Evolutionary conservation across 2,113 vertebrate genomes (phyloP).

Genomic region (Trichechus manatus): DNA sequence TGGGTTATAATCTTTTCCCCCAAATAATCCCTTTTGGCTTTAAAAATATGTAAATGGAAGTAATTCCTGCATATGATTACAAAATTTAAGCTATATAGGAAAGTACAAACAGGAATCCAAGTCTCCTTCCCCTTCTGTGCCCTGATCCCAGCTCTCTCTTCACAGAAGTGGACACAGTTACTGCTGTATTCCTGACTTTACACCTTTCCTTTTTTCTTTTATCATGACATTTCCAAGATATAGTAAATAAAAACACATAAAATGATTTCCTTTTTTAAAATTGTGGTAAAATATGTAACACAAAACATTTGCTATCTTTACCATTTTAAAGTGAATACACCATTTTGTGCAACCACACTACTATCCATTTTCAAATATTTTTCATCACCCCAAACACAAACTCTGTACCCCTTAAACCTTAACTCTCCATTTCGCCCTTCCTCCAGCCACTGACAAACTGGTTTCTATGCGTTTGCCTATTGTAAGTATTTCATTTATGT

Average conservation of each 20-base stretch:
- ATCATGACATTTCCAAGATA: neutral
- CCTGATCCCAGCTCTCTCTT: rapidly evolving
- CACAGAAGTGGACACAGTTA: neutral
- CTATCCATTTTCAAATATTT: too few relatives aligned
- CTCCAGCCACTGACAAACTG: too few relatives aligned
- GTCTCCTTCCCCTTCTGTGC: neutral
- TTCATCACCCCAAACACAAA: too few relatives aligned
- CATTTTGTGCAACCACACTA: too few relatives aligned
- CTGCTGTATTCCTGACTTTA: neutral
- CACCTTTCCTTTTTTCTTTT: neutral
- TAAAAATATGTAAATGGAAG: neutral
- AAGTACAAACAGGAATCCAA: neutral
- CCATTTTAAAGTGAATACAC: too few relatives aligned
- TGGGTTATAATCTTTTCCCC: neutral
- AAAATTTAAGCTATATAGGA: neutral
- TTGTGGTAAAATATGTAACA: too few relatives aligned
- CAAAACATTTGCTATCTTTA: too few relatives aligned
- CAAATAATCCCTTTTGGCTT: neutral
- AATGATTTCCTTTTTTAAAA: neutral
- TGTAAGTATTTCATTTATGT: too few relatives aligned
- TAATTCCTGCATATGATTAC: neutral
- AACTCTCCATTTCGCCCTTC: too few relatives aligned
- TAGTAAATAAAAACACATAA: neutral
- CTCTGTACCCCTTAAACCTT: too few relatives aligned
- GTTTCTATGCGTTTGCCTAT: too few relatives aligned